phyloP scores from a whole-genome alignment of 2,888 invertebrate genomes.

The Orthonychiurus folsomi region DNA sequence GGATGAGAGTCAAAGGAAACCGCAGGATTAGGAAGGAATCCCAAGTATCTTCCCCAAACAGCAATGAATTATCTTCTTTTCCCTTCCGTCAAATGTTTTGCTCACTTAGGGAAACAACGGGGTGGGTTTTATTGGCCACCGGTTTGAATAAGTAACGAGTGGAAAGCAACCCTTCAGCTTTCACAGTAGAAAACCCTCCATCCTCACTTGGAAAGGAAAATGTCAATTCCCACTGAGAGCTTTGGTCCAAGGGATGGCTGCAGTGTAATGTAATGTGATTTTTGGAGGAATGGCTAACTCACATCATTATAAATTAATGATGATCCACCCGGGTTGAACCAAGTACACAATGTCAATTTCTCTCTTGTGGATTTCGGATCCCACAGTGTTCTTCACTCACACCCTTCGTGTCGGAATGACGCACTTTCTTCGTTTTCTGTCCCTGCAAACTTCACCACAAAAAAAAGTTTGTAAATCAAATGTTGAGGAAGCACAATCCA shows the following conservation, averaged over 20 bases:
- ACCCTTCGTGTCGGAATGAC: neutral
- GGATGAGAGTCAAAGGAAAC: neutral
- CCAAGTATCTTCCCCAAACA: neutral
- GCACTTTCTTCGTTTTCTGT: no score
- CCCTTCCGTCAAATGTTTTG: constrained; percentile 8
- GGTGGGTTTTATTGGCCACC: constrained; percentile 5
- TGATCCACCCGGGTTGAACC: constrained; percentile 8
- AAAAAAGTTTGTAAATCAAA: neutral
- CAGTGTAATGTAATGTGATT: no score
- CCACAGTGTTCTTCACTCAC: neutral
- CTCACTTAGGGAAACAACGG: constrained; percentile 23
- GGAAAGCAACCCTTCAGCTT: no score
- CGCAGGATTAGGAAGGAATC: neutral
- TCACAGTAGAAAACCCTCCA: no score
- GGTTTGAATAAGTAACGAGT: neutral
- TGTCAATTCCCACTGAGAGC: no score
- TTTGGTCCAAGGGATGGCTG: no score
- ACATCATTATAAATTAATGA: constrained; percentile 26
- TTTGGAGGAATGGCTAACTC: neutral
- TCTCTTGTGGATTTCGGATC: constrained; percentile 16
- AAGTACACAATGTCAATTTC: constrained; percentile 18
- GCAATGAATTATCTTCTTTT: no score
- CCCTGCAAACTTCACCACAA: neutral
- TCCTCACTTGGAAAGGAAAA: no score
- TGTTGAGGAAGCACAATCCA: neutral